Conservation (phyloP, 2,113 vertebrate species). For the Sinocyclocheilus maitianheensis region DNA sequence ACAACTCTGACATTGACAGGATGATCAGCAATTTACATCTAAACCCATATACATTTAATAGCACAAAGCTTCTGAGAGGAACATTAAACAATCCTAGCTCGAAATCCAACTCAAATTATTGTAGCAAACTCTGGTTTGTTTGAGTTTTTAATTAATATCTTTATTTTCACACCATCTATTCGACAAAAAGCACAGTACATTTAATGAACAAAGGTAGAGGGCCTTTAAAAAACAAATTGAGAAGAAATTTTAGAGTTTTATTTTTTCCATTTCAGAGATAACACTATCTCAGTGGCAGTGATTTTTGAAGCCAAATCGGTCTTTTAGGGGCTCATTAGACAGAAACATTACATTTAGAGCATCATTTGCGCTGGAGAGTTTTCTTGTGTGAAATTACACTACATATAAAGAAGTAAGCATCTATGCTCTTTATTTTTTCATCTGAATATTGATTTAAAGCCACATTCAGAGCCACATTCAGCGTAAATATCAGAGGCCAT, state of each 20-base stretch:
- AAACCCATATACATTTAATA: neutral
- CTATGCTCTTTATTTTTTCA: neutral
- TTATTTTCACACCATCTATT: neutral
- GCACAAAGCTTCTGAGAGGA: neutral
- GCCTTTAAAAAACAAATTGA: conserved; percentile 54
- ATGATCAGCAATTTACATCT: conserved; percentile 9
- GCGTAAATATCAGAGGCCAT: conserved; percentile 53
- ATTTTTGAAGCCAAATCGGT: conserved; percentile 39
- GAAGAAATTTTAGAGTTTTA: conserved; percentile 40
- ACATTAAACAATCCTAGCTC: neutral
- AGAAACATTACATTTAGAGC: conserved; percentile 50
- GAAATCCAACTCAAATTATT: neutral
- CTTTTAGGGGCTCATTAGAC: conserved; percentile 50
- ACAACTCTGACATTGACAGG: neutral
- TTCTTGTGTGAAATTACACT: conserved; percentile 35
- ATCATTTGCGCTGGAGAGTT: conserved; percentile 34
- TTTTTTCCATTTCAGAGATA: conserved; percentile 44
- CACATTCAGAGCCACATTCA: conserved; percentile 28
- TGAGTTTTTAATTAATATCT: neutral
- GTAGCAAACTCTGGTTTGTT: neutral
- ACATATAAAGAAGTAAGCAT: conserved; percentile 1
- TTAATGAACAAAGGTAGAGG: conserved; percentile 39
- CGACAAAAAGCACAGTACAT: conserved; percentile 29
- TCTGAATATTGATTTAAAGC: conserved; percentile 15
- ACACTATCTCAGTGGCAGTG: conserved; percentile 36